Percentiles rank a stretch among this genome's conserved stretches.
These are phyloP conservation scores for Caenorhabditis remanei DNA, from an alignment of 1,140 invertebrate species.

Conservation along the genomic window DNA sequence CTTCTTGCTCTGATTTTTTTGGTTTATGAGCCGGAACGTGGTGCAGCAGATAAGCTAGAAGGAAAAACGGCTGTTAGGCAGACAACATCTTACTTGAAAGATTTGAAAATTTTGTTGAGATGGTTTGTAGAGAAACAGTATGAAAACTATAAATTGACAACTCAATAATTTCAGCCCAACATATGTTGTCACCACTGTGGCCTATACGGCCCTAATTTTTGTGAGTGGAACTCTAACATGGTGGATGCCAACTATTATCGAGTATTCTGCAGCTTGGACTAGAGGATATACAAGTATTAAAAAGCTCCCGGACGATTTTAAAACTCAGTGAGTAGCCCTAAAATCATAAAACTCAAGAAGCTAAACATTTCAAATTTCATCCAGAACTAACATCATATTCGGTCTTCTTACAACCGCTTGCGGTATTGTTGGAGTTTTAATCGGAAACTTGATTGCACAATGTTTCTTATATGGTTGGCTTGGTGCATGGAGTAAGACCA, in stretches of 20 bases:
- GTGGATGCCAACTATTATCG: slow-evolving; percentile 60
- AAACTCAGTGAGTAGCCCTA: background rate
- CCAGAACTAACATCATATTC: slow-evolving; percentile 23
- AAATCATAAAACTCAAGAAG: background rate
- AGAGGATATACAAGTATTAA: slow-evolving; percentile 6
- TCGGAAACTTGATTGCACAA: slow-evolving; percentile 18
- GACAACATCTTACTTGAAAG: slow-evolving; percentile 38
- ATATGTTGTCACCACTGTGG: slow-evolving; percentile 54
- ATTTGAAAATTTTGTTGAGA: slow-evolving; percentile 48
- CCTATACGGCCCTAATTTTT: slow-evolving; percentile 56
- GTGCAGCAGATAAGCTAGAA: slow-evolving; percentile 77
- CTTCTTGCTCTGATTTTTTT: slow-evolving; percentile 86
- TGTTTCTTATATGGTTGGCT: slow-evolving; percentile 31
- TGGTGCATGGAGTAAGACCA: slow-evolving; percentile 15
- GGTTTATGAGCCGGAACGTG: slow-evolving; percentile 88
- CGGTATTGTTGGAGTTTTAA: slow-evolving; percentile 6
- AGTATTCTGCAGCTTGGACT: slow-evolving; percentile 26
- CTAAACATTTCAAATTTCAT: background rate
- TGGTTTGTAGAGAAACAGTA: background rate
- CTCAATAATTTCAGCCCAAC: slow-evolving; percentile 34
- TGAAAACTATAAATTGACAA: too few species aligned
- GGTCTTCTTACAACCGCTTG: slow-evolving; percentile 26
- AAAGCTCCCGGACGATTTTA: background rate
- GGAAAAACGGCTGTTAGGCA: background rate
- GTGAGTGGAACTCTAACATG: slow-evolving; percentile 61